Evolutionary conservation across 1,140 invertebrate species (phyloP).

Genomic region (Drosophila parabipectinata): DNA sequence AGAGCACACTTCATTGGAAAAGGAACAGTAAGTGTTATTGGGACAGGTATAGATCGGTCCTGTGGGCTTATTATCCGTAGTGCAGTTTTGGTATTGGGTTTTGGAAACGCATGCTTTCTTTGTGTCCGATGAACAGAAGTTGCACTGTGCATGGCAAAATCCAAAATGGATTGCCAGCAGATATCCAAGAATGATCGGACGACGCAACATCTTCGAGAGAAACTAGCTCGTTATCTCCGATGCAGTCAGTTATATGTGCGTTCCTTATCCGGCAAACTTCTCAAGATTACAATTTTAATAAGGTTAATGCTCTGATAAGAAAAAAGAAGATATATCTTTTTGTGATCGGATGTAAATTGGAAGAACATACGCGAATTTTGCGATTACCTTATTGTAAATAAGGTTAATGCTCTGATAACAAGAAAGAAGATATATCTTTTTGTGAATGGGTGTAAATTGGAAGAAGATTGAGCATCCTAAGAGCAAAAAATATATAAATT

Average conservation of each 20-base stretch:
- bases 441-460: too few species aligned
- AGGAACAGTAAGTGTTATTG: conserved; percentile 16
- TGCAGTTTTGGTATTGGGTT: conserved; percentile 37
- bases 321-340: too few species aligned
- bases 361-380: too few species aligned
- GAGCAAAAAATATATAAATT: too few species aligned
- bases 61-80: neutral
- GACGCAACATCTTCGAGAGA: conserved; percentile 40
- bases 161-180: neutral
- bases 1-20: conserved; percentile 1
- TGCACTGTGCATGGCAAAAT: conserved; percentile 28
- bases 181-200: conserved; percentile 8
- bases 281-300: conserved; percentile 14
- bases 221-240: conserved; percentile 18
- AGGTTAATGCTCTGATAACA: neutral
- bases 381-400: neutral
- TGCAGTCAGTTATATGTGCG: conserved; percentile 21
- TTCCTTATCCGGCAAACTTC: conserved; percentile 7
- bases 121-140: conserved; percentile 10
- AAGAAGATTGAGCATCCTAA: too few species aligned
- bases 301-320: neutral
- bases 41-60: conserved; percentile 21
- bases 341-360: too few species aligned
- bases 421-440: too few species aligned
- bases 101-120: conserved; percentile 18